Conservation (phyloP, 2,888 invertebrate genomes). For the Lycia hirtaria region DNA sequence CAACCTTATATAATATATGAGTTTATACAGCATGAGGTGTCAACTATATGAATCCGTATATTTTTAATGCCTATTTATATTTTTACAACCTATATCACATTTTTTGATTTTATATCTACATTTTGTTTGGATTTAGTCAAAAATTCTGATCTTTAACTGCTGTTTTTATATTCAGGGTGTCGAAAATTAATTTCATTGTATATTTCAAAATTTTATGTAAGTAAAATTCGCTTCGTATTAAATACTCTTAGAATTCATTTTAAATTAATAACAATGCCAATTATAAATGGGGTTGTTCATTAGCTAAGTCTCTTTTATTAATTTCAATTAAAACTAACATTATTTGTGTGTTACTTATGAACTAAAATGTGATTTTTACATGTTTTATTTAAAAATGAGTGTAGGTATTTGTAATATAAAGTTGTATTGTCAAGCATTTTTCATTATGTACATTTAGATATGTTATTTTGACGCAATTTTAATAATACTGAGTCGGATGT, state of each 20-base stretch:
- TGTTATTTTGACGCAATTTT: conserved; percentile 74
- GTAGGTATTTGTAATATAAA: conserved; percentile 61
- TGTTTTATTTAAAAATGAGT: conserved; percentile 27
- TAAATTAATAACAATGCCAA: too few relatives aligned
- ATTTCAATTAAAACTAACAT: neutral
- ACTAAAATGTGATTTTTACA: conserved; percentile 9
- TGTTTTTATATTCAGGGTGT: neutral
- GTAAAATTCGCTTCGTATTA: too few relatives aligned
- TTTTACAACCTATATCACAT: conserved; percentile 86
- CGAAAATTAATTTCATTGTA: neutral
- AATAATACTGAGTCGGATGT: conserved; percentile 52
- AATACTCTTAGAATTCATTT: too few relatives aligned
- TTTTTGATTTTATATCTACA: conserved; percentile 76
- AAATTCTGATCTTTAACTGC: neutral
- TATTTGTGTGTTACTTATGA: neutral
- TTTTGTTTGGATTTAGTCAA: conserved; percentile 1
- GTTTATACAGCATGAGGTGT: conserved; percentile 48
- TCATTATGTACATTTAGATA: conserved; percentile 79
- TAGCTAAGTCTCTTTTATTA: neutral
- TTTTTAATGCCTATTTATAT: conserved; percentile 72
- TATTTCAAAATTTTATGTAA: too few relatives aligned
- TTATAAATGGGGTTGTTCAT: too few relatives aligned
- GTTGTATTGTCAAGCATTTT: conserved; percentile 84
- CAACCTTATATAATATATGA: conserved; percentile 56
- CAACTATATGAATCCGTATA: conserved; percentile 61